These are phyloP conservation scores for Pocillopora grandis DNA, from an alignment of 92 coral and sea anemone species.

Conservation along the genomic window DNA sequence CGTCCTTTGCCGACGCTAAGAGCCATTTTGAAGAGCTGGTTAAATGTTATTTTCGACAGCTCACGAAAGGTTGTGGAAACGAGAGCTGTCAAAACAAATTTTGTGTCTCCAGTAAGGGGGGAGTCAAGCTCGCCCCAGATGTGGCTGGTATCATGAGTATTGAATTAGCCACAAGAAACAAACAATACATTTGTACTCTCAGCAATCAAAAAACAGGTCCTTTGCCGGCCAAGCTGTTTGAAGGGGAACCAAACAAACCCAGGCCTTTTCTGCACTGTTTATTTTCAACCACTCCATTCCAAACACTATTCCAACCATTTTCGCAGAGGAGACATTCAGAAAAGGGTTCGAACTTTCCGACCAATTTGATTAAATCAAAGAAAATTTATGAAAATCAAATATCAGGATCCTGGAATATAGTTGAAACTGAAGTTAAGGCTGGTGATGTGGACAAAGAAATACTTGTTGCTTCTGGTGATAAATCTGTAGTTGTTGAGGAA, in stretches of 20 bases:
- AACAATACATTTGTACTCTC: slow-evolving; percentile 72
- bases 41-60: slow-evolving; percentile 79
- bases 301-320: slow-evolving; percentile 62
- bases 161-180: slow-evolving; percentile 84
- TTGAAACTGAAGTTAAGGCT: not conserved
- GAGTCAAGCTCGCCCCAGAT: slow-evolving; percentile 62
- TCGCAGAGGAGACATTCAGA: slow-evolving; percentile 31
- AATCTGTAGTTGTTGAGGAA: not conserved
- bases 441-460: not conserved
- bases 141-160: slow-evolving; percentile 91
- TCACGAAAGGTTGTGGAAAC: slow-evolving; percentile 91
- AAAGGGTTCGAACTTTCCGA: not conserved
- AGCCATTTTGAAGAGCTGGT: slow-evolving; percentile 77
- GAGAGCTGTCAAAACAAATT: slow-evolving; percentile 76
- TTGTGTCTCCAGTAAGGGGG: slow-evolving; percentile 70
- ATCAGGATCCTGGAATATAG: not conserved
- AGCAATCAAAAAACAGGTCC: slow-evolving; percentile 23
- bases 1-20: slow-evolving; percentile 67
- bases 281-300: slow-evolving; percentile 81
- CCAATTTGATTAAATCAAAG: not conserved
- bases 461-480: not conserved
- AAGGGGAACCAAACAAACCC: slow-evolving; percentile 67
- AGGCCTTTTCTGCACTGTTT: slow-evolving; percentile 83
- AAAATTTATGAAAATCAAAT: slow-evolving; percentile 6
- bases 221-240: slow-evolving; percentile 68